Evolutionary conservation across 2,888 invertebrate genomes (phyloP).

Genomic region (Atherix ibis): DNA sequence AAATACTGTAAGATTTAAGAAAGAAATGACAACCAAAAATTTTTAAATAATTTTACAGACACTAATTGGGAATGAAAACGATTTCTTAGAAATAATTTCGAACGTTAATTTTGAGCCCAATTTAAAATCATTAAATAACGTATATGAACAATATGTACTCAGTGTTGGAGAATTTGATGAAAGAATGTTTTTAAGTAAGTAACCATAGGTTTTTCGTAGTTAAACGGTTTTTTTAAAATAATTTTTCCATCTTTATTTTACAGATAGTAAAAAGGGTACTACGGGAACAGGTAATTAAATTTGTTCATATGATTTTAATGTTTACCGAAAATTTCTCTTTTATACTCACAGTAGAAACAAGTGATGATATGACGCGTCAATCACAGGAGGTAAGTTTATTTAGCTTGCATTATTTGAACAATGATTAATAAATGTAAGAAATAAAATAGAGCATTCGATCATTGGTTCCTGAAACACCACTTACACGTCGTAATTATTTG

Average conservation of each 20-base stretch:
- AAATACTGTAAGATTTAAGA: not conserved
- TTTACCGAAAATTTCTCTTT: no score
- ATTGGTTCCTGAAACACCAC: conserved; percentile 59
- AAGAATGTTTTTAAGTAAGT: conserved; percentile 75
- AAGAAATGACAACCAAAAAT: not conserved
- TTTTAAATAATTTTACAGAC: not conserved
- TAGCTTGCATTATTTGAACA: no score
- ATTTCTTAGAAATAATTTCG: conserved; percentile 64
- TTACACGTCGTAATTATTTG: conserved; percentile 71
- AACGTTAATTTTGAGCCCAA: conserved; percentile 68
- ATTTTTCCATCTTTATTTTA: no score
- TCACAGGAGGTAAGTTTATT: no score
- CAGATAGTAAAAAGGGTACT: no score
- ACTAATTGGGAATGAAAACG: no score
- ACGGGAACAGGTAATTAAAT: no score
- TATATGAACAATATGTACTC: conserved; percentile 81
- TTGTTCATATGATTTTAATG: no score
- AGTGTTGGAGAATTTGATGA: conserved; percentile 93
- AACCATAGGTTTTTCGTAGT: not conserved
- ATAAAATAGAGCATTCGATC: conserved; percentile 35
- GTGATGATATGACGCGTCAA: no score
- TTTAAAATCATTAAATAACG: conserved; percentile 65
- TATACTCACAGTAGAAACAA: no score
- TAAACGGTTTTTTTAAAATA: no score
- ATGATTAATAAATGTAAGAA: no score